Base-by-base conservation (phyloP, 2,888 invertebrate species). In the Acrocyrtus sp. region DNA sequence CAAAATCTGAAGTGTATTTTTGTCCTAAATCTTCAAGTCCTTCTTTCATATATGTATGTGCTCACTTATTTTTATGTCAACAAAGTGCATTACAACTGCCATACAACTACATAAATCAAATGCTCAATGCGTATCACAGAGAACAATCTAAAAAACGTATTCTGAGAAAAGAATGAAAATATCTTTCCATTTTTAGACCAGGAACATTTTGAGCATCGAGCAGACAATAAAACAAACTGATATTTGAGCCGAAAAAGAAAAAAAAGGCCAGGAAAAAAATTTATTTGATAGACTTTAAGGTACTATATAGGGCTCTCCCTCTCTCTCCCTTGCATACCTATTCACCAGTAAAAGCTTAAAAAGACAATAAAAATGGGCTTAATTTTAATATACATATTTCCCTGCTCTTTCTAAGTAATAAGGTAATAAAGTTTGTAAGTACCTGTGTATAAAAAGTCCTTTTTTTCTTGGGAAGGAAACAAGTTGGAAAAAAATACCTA, bases 351-450 rank as follows among this genome's bases (percentile, higher is more conserved):
- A 34, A 12, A 34, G 12, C 6, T 8, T 5, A 34, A 34, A 39
- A 48, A 67, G 58, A 67, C 67, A 67, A 67, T 67, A 67, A 67
- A 67, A 67, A 58, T 67, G 67, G 67, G 67, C 45, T 67, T 67
- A 67, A 67, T 43, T 57, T 57, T 57, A 22, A 57, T 56, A 50
- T 50, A 57, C 51, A 47, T 47, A 19, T 53, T 53, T 53, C 34
- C n/a, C 39, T 56, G 34, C 17, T 29, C 12, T 12, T 54, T 54
- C 19, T 34, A 34, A 34, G 34, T 34, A 34, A 12, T 57, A 43
- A 57, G 45, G 57, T 45, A 57, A 57, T 57, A 57, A 57, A 57
- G 26, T 57, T 57, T 57, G 24, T 57, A 57, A 57, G 57, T 57
- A 57, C 57, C 57, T 57, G 57, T 12, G 19, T 19, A n/a, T n/a